Base-by-base conservation (phyloP, 2,113 vertebrate genomes). In the Alces alces region DNA sequence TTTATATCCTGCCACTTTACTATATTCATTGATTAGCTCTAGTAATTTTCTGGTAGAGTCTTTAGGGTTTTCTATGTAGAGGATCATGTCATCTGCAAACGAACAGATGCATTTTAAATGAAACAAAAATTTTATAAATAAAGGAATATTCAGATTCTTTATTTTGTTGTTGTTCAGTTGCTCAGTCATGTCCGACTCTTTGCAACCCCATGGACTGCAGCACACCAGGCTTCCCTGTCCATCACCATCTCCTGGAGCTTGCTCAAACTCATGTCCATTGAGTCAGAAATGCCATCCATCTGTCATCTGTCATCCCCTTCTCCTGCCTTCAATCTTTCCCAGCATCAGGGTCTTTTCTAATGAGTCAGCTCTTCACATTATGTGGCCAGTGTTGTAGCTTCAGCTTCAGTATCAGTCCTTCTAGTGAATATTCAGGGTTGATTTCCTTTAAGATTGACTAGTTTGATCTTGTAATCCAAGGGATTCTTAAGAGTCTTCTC, bases 111-210 rank as follows among this genome's bases (percentile, higher is more conserved):
- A 61, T 88, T 96, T 76, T 93, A 89, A 89, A 50, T 78, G 45
- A 55, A 86, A 52, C 10, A 86, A 55, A 83, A 70, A 91, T 19
- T 36, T 73, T 70, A 57, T 43, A 64, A 57, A 64, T 52, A 64
- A 45, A 87, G 16, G 13, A 52, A 39, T 80, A 79, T 27, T 88
- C 11, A 17, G 15, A 84, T 85, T 64, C 54, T n/a, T 61, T 76
- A 91, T 57, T 94, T 90, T 13, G n/a, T 70, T 70, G 10, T 70
- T 70, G 19, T 70, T 70, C n/a, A 23, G 11, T 70, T 23, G 10
- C 11, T 39, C 66, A 70, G 10, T 39, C 2, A 0, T 23, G 66
- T 39, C 10, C 0, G 0, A 39, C n/a, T 39, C 10, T 70, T 70
- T 70, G 66, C 0, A 0, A 39, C 66, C n/a, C 19, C 66, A 25